Percentiles rank a stretch among this genome's conserved stretches.
phyloP scores from a whole-genome alignment of 2,113 vertebrate genomes.

The Rutilus rutilus region DNA sequence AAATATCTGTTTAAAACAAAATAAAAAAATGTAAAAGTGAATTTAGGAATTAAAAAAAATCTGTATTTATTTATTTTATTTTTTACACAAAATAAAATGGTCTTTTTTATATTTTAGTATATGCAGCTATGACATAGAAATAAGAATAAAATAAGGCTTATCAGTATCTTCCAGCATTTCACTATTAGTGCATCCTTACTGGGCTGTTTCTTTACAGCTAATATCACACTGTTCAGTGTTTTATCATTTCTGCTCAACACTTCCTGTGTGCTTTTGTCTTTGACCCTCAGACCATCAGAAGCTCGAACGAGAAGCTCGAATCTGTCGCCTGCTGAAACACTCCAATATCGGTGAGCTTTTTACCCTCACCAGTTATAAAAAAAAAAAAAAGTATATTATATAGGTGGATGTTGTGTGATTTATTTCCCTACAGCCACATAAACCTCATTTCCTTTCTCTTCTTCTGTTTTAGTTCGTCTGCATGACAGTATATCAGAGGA shows the following conservation, averaged over 20 bases:
- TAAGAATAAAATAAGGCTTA: background rate
- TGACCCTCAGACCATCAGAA: slow-evolving; percentile 57
- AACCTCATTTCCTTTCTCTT: background rate
- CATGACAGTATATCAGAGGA: slow-evolving; percentile 64
- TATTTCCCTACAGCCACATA: background rate
- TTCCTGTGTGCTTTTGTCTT: background rate
- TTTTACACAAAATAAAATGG: too few species aligned
- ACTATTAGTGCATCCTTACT: background rate
- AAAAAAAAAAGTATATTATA: background rate
- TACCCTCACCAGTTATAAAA: background rate
- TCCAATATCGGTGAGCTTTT: slow-evolving; percentile 55
- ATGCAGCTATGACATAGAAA: background rate
- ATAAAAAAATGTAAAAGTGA: background rate
- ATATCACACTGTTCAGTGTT: background rate
- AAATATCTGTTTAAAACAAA: background rate
- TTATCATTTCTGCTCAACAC: background rate
- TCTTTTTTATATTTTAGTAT: background rate
- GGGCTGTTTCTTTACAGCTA: background rate
- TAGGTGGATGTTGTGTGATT: background rate
- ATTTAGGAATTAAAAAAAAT: too few species aligned
- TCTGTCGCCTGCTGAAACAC: slow-evolving; percentile 59
- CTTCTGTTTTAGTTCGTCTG: slow-evolving; percentile 53
- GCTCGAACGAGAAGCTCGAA: slow-evolving; percentile 59
- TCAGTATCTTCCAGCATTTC: too few species aligned
- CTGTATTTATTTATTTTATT: too few species aligned